These are phyloP conservation scores for Pseudopleuronectes americanus DNA, from an alignment of 2,797 vertebrate species.

Conservation along the genomic window DNA sequence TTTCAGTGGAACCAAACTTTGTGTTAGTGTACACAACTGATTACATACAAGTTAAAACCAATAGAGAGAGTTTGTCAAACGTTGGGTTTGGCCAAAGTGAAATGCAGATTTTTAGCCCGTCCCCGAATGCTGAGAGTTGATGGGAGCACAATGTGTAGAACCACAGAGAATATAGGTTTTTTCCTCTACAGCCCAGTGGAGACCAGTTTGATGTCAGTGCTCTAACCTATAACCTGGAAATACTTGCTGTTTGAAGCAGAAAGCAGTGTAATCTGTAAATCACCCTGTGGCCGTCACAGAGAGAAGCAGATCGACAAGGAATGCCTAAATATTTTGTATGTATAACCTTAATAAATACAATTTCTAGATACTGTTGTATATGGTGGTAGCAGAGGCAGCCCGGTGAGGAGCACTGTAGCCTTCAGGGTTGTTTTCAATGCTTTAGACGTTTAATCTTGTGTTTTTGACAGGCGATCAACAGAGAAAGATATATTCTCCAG, in stretches of 20 bases:
- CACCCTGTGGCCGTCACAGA: slow-evolving; percentile 43
- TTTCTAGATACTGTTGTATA: background rate
- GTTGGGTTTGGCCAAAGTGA: slow-evolving; percentile 6
- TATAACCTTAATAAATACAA: no score
- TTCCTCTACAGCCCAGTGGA: slow-evolving; percentile 21
- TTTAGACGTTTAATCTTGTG: background rate
- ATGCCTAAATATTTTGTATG: no score
- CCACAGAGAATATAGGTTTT: slow-evolving; percentile 16
- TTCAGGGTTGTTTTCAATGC: background rate
- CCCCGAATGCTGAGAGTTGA: background rate
- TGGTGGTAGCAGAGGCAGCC: background rate
- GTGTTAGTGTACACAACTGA: no score
- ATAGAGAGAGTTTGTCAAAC: background rate
- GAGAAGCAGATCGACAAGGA: slow-evolving; percentile 19
- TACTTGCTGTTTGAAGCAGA: no score
- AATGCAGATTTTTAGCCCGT: background rate
- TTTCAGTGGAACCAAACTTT: no score
- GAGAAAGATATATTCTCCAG: slow-evolving; percentile 38
- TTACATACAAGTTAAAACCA: no score
- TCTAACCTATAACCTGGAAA: slow-evolving; percentile 34
- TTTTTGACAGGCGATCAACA: slow-evolving; percentile 41
- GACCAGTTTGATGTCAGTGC: slow-evolving; percentile 43
- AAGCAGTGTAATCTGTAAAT: no score
- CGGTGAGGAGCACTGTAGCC: background rate
- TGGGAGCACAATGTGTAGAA: slow-evolving; percentile 9